Base-by-base conservation (phyloP, 2,888 invertebrate genomes). In the Leptinotarsa tumamoca region DNA sequence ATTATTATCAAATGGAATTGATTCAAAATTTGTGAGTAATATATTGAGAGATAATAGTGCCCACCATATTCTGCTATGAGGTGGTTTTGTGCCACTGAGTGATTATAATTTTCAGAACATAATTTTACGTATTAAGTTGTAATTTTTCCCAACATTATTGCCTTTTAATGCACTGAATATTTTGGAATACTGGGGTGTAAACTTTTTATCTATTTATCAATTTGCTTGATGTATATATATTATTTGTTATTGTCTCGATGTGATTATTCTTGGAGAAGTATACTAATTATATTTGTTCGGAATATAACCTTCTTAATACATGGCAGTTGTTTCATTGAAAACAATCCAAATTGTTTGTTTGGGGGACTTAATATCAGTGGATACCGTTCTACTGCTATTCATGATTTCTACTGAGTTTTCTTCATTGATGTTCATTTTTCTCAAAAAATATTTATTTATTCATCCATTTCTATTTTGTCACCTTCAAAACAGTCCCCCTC, bases 231-330 rank as follows among this genome's bases (percentile, higher is more conserved):
- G 75, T 75, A 75, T 67, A 74, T 71, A 74, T 66, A 68, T 70
- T 49, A 75, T 75, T 72, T 75, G 75, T 75, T 75, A 68, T 72
- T 72, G 75, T 75, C 68, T 58, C 21, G 23, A 58, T 58, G 58
- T 58, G 58, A 58, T 58, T 13, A 68, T 74, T 68, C 71, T 75
- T 75, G 52, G 17, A 52, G 52, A 71, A 71, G 56, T 58, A 13
- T 13, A 58, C 21, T 63, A 33, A 75, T 75, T 71, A 68, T 71
- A 67, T 71, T 68, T 75, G 71, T 75, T 75, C 71, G 68, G 61
- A 75, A 75, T 75, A 75, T 75, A 75, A 68, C 58, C 75, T 71
- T 71, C 75, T 52, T 71, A 75, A 68, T 63, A 63, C 63, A 63
- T n/a, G n/a, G 15, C 43, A 17, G 17, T 63, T 33, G 17, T 63